Evolutionary conservation across 2,888 invertebrate genomes (phyloP), one percentile per base, ranked within the genome.

Genomic region (Eurois occulta): DNA sequence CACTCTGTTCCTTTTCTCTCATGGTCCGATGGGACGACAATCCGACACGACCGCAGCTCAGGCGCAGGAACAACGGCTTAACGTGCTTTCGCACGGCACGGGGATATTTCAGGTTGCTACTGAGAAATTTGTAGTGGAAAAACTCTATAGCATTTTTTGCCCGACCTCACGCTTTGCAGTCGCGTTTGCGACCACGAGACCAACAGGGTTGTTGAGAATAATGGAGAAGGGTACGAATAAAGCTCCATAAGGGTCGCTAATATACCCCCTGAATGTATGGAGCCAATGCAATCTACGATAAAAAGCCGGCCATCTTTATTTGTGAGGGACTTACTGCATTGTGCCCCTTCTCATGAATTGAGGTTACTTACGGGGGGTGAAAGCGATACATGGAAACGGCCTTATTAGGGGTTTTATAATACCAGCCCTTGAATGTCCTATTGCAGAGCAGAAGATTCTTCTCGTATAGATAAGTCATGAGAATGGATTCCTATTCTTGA

Each of bases 231-330:
- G 10, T 64, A 67, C 46, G 69, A 79, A 85, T 84, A 73, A 84
- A 68, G 3, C 43, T 60, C 10, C 28, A 48, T 60, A 87, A 70
- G 55, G 66, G 64, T 64, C 38, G n/a, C 41, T 80, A 67, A 77
- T 80, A 48, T 72, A 77, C 55, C 67, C 62, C 38, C 48, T 65
- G 41, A n/a, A 75, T 69, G 62, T 80, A 72, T 75, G 65, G 55
- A 65, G 18, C 28, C 68, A 41, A 70, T 87, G 77, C 85, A 77
- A 84, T 84, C 55, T 77, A 28, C 76, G 67, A 55, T 68, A 73
- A 77, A 75, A 72, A 18, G 46, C 46, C 24, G 5, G 35, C 80
- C 60, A 65, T 84, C 46, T 84, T 66, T 70, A 69, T 75, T 52
- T 71, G 70, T 65, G 28, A 72, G 62, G 64, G 35, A 52, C 65